Evolutionary conservation across 2,888 invertebrate species (phyloP).

Genomic region (Nysson spinosus): DNA sequence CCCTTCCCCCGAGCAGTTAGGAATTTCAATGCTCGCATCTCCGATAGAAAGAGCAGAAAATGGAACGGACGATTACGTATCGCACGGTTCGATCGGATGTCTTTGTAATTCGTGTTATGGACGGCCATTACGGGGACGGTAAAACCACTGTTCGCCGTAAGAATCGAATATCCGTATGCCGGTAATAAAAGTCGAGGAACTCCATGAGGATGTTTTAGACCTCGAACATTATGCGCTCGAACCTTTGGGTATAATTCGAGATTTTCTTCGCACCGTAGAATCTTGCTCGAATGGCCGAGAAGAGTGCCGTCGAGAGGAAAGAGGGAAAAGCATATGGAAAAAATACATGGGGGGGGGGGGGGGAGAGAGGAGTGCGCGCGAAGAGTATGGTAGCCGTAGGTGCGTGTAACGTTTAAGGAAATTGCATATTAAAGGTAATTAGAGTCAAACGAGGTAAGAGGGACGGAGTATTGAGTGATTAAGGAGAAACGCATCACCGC

Average conservation of each 20-base stretch:
- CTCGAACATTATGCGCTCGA: neutral
- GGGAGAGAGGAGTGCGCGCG: slow-evolving; percentile 4
- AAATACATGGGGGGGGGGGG: too few relatives aligned
- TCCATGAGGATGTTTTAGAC: neutral
- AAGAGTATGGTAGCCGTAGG: slow-evolving; percentile 3
- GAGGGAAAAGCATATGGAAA: too few relatives aligned
- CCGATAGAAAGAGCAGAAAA: too few relatives aligned
- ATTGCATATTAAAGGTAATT: slow-evolving; percentile 42
- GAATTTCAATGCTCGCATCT: slow-evolving; percentile 10
- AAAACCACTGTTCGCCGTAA: too few relatives aligned
- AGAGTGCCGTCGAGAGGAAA: neutral
- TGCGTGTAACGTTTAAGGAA: slow-evolving; percentile 29
- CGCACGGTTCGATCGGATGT: too few relatives aligned
- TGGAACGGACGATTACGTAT: too few relatives aligned
- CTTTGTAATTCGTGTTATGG: too few relatives aligned
- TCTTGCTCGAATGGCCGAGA: too few relatives aligned
- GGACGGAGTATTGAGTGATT: slow-evolving; percentile 36
- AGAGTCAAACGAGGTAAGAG: slow-evolving; percentile 39
- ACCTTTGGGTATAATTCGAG: slow-evolving; percentile 2
- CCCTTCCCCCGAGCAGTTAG: neutral
- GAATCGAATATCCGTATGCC: neutral
- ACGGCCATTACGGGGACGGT: too few relatives aligned
- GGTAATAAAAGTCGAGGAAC: slow-evolving; percentile 17
- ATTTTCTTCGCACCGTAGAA: slow-evolving; percentile 8
- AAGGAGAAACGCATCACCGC: slow-evolving; percentile 35